Evolutionary conservation across 2,113 vertebrate species (phyloP), one percentile per base, ranked within the genome.

Genomic region (Montifringilla adamsi): DNA sequence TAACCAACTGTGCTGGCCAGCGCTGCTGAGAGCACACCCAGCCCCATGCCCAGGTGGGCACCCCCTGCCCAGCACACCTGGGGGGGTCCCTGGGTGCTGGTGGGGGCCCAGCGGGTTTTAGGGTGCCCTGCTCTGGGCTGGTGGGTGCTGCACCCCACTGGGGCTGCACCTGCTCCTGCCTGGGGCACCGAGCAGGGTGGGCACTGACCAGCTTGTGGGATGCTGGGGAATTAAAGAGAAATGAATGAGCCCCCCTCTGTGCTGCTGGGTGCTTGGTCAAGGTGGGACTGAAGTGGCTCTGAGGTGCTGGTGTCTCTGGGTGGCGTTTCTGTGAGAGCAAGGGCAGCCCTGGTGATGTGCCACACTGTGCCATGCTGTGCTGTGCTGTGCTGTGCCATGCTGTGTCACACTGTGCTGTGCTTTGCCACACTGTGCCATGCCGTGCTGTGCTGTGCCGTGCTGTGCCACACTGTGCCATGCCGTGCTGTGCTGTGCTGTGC

Each of bases 21-120:
- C 1, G 4, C 22, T 28, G 66, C 30, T 0, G 1, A 10, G 26
- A 63, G 58, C 7, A 0, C 0, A 1, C 28, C 9, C 46, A 2
- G 13, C 53, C 55, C 66, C 3, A 10, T 1, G 1, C 66, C 89
- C 84, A 50, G 69, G 56, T 60, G 86, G 91, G 90, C 55, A 68
- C 84, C 76, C 58, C 24, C 10, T 10, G 62, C 58, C 77, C 14
- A 6, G 33, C 6, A 4, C 6, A 22, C 7, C 56, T 26, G 1
- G 2, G 24, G 60, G 43, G 28, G 30, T 19, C 43, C 18, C 15
- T 4, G 55, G 55, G 8, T 16, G 75, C 5, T 33, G 37, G 11
- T 13, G 35, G n/a, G 74, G 30, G 26, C 30, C 27, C 35, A 1
- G 24, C 0, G 2, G 35, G 18, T 11, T 20, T 30, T 7, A 7